Conservation (phyloP, 1,140 invertebrate species). For the Aleiodes sp. region DNA sequence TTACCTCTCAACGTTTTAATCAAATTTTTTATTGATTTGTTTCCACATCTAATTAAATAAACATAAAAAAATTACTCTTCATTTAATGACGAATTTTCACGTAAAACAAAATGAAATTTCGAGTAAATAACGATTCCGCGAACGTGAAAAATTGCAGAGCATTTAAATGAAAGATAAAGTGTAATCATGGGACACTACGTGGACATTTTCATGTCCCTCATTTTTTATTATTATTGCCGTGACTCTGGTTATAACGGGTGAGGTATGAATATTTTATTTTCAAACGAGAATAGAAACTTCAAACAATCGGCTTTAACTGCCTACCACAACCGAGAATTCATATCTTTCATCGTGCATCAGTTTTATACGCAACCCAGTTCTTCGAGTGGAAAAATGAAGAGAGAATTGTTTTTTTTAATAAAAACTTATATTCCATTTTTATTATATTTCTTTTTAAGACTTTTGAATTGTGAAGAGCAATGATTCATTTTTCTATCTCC, state of each 20-base stretch:
- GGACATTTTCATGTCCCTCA: not conserved
- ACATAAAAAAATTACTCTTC: too few relatives aligned
- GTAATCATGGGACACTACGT: not conserved
- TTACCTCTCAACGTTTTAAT: not conserved
- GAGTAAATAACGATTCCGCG: too few relatives aligned
- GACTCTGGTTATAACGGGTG: slow-evolving; percentile 9
- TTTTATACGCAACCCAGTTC: slow-evolving; percentile 5
- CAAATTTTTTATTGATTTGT: not conserved
- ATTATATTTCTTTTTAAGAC: too few relatives aligned
- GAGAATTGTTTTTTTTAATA: too few relatives aligned
- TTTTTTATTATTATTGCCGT: slow-evolving; percentile 1
- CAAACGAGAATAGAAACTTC: not conserved
- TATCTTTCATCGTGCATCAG: slow-evolving; percentile 13
- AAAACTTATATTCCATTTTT: too few relatives aligned
- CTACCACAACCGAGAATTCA: not conserved
- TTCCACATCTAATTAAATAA: too few relatives aligned
- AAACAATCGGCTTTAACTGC: slow-evolving; percentile 13
- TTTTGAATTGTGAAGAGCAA: too few relatives aligned
- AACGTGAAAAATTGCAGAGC: not conserved
- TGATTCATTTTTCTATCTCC: too few relatives aligned
- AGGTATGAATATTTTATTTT: slow-evolving; percentile 18
- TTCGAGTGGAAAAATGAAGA: not conserved
- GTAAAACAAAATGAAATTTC: too few relatives aligned
- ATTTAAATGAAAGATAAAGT: not conserved
- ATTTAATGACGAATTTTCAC: too few relatives aligned